Evolutionary conservation across 2,113 vertebrate genomes (phyloP), one percentile per base, ranked within the genome.

Genomic region (Corythornis vintsioides): DNA sequence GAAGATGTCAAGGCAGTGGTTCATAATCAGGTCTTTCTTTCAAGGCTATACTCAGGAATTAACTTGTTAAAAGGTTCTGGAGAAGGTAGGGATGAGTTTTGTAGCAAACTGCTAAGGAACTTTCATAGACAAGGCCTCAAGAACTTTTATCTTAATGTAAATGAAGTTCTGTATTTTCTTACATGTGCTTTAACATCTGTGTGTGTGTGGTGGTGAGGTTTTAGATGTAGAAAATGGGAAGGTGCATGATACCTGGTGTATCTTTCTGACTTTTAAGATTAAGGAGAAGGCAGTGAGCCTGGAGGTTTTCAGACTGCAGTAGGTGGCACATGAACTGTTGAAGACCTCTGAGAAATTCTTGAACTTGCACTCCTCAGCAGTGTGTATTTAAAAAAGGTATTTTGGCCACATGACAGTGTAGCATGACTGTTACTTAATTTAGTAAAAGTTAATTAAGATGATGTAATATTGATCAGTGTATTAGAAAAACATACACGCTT

Each of bases 141-240:
- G 16, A 84, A 59, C 84, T 71, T 78, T 13, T 78, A 9, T 74
- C 25, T 50, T 66, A 50, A 25, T 50, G 65, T 33, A 57, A 25
- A 73, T 38, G 21, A 74, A 40, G 24, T 61, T 80, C 17, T 59
- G 35, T 29, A 53, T 12, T 61, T 73, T 73, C 64, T 86, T 33
- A 57, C 10, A 7, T 0, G 0, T 70, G 29, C 11, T 4, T 65
- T 52, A 76, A 20, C 25, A 11, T 19, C 61, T 67, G 9, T 45
- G n/a, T 3, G 1, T 40, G 47, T 0, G 0, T 45, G 14, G 26
- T 59, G 47, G 13, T 6, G 40, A 63, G 16, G 7, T n/a, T 31
- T 50, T 35, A 48, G 52, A 28, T 48, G 3, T 12, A 40, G 28
- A 45, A 35, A 72, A 40, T 48, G 45, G 25, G 25, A 53, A 76